Evolutionary conservation across 2,797 vertebrate species (phyloP).

Genomic region (Sebastes glaucus): DNA sequence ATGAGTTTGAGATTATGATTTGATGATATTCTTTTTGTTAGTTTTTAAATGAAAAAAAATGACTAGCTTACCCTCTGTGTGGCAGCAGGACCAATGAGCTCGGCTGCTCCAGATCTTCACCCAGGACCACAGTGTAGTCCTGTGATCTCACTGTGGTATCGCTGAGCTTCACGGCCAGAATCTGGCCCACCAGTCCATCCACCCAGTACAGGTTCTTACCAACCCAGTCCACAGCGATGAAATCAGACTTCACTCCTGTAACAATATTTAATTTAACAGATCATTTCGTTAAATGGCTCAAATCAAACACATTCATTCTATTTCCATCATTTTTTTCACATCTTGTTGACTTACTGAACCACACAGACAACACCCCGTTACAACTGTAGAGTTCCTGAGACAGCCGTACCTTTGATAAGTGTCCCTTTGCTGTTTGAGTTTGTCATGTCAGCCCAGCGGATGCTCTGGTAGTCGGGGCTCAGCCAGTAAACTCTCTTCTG

Average conservation of each 20-base stretch:
- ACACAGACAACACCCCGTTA: neutral
- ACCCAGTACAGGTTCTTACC: conserved; percentile 94
- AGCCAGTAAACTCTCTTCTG: conserved; percentile 90
- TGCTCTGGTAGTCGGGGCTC: conserved; percentile 87
- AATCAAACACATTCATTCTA: neutral
- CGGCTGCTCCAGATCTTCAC: conserved; percentile 86
- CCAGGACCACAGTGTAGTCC: conserved; percentile 85
- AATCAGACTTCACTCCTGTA: conserved; percentile 89
- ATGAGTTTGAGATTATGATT: too few relatives aligned
- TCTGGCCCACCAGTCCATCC: conserved; percentile 86
- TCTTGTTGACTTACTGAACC: neutral
- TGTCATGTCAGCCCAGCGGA: conserved; percentile 86
- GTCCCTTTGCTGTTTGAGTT: conserved; percentile 79
- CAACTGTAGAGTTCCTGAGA: neutral
- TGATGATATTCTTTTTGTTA: too few relatives aligned
- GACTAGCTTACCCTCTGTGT: conserved; percentile 82
- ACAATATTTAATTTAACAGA: neutral
- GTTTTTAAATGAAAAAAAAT: fast-evolving
- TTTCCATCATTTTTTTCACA: neutral
- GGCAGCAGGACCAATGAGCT: conserved; percentile 88
- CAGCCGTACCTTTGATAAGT: conserved; percentile 86
- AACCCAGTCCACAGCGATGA: conserved; percentile 91
- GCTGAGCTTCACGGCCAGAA: conserved; percentile 84
- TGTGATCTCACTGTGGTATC: conserved; percentile 71
- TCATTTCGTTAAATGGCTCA: neutral